Evolutionary conservation across 1,140 invertebrate genomes (phyloP).

Genomic region (Drosophila rhopaloa): DNA sequence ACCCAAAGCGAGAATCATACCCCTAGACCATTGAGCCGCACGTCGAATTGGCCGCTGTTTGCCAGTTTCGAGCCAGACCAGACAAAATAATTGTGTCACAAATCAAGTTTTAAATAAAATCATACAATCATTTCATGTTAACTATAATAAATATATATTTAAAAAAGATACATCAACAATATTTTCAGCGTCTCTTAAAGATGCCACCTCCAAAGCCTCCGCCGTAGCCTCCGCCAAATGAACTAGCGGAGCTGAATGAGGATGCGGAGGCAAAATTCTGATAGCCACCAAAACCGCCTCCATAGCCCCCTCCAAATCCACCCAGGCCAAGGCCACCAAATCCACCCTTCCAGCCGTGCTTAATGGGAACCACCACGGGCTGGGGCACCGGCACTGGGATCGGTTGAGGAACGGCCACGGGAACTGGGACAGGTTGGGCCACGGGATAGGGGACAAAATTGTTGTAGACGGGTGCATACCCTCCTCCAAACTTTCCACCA

Average conservation of each 20-base stretch:
- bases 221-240: slow-evolving; percentile 51
- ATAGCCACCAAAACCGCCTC: slow-evolving; percentile 46
- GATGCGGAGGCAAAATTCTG: slow-evolving; percentile 28
- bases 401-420: slow-evolving; percentile 58
- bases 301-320: slow-evolving; percentile 40
- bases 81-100: background rate
- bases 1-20: slow-evolving; percentile 96
- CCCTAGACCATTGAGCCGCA: slow-evolving; percentile 93
- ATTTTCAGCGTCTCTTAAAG: slow-evolving; percentile 25
- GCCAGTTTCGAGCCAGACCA: slow-evolving; percentile 1
- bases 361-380: slow-evolving; percentile 40
- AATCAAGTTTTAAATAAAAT: background rate
- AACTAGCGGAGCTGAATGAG: slow-evolving; percentile 37
- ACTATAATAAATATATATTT: slow-evolving; percentile 24
- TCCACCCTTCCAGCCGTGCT: slow-evolving; percentile 62
- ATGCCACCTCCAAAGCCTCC: slow-evolving; percentile 42
- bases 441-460: slow-evolving; percentile 62
- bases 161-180: background rate
- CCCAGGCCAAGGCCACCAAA: slow-evolving; percentile 32
- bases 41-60: accelerated
- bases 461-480: slow-evolving; percentile 49
- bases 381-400: slow-evolving; percentile 49
- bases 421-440: slow-evolving; percentile 47
- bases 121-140: slow-evolving; percentile 12
- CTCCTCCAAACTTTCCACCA: slow-evolving; percentile 56